Conservation (phyloP, 2,797 vertebrate species). For the Gallirallus australis region DNA sequence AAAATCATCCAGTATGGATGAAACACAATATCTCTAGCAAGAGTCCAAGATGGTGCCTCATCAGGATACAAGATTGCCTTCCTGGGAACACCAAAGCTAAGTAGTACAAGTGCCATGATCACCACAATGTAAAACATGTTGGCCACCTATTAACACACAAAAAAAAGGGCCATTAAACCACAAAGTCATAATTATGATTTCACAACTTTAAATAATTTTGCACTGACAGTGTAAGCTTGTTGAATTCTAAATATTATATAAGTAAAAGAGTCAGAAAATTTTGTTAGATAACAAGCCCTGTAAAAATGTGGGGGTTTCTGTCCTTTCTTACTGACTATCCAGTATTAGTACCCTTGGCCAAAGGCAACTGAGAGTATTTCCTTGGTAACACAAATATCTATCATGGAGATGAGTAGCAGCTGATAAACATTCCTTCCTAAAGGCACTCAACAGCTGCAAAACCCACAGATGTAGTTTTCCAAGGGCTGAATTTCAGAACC, state of each 20-base stretch:
- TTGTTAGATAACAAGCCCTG: background rate
- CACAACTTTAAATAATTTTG: background rate
- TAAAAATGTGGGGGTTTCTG: background rate
- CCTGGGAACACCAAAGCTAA: constrained; percentile 96
- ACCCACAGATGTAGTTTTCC: background rate
- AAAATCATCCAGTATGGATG: constrained; percentile 99
- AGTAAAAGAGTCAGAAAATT: background rate
- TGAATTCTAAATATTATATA: background rate
- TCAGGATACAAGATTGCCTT: constrained; percentile 95
- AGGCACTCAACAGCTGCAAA: background rate
- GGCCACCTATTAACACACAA: constrained; percentile 86
- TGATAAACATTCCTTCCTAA: background rate
- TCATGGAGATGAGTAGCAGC: background rate
- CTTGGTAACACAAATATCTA: background rate
- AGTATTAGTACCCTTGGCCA: background rate
- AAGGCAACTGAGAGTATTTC: background rate
- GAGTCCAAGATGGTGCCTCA: constrained; percentile 90
- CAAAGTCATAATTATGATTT: background rate
- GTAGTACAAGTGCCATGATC: constrained; percentile 95
- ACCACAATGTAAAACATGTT: constrained; percentile 99
- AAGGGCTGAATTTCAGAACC: background rate
- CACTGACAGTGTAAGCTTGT: background rate
- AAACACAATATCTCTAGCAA: constrained; percentile 96
- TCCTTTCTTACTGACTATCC: background rate
- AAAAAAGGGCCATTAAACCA: background rate